Conservation (phyloP, 1,140 invertebrate species). For the Drosophila obscura region DNA sequence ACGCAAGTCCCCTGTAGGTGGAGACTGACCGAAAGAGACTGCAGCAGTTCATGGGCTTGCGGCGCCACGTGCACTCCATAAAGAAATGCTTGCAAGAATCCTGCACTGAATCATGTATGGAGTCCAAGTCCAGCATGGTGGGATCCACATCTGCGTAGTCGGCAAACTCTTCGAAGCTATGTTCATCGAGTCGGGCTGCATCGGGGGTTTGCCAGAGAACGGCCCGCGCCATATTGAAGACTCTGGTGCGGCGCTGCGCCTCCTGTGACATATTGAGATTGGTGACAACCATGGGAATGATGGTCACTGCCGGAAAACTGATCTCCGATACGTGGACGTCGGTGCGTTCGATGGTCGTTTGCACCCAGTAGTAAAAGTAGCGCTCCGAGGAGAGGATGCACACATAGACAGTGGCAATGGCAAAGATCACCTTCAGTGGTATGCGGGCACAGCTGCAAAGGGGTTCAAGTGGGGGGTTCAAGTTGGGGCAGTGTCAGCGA, state of each 20-base stretch:
- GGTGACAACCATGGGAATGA: slow-evolving; percentile 52
- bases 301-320: slow-evolving; percentile 65
- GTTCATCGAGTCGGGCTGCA: neutral
- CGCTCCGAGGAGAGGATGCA: slow-evolving; percentile 63
- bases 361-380: slow-evolving; percentile 74
- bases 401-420: slow-evolving; percentile 48
- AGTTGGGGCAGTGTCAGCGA: neutral
- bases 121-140: neutral
- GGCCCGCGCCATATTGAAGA: slow-evolving; percentile 43
- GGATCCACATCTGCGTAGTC: slow-evolving; percentile 9
- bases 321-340: slow-evolving; percentile 76
- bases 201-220: slow-evolving; percentile 30
- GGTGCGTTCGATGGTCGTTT: slow-evolving; percentile 73
- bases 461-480: neutral
- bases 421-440: slow-evolving; percentile 24
- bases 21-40: slow-evolving; percentile 33
- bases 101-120: slow-evolving; percentile 3
- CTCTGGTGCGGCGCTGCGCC: neutral
- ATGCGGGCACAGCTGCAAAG: slow-evolving; percentile 31
- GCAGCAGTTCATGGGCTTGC: slow-evolving; percentile 54
- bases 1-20: slow-evolving; percentile 40
- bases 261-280: neutral
- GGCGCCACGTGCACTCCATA: slow-evolving; percentile 59
- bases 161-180: slow-evolving; percentile 24
- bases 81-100: slow-evolving; percentile 56